phyloP scores from a whole-genome alignment of 2,797 vertebrate species.

The Tragelaphus eurycerus region DNA sequence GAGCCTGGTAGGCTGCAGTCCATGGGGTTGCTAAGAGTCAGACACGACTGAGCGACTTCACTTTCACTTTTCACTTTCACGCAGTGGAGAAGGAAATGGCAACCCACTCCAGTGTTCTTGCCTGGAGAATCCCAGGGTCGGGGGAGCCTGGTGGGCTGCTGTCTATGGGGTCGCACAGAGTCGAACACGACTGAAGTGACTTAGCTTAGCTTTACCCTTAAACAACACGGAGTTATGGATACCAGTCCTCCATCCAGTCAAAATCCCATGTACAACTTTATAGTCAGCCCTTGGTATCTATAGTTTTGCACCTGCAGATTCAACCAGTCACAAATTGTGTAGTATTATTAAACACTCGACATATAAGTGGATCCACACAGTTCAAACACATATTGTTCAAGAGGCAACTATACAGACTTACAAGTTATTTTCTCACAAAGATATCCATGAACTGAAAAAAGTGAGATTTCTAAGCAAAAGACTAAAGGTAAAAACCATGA shows the following conservation, averaged over 20 bases:
- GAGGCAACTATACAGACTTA: not conserved
- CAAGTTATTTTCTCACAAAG: not conserved
- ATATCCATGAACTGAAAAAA: constrained; percentile 13
- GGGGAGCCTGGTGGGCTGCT: too few species aligned
- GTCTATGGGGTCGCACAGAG: too few species aligned
- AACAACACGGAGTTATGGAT: not conserved
- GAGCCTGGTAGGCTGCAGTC: too few species aligned
- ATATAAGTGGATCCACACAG: not conserved
- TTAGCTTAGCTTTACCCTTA: not conserved
- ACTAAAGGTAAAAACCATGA: not conserved
- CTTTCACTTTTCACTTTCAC: too few species aligned
- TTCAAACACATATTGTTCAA: not conserved
- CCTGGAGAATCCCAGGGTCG: too few species aligned
- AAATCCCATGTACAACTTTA: not conserved
- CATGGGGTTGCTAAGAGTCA: too few species aligned
- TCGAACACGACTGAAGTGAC: too few species aligned
- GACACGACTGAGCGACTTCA: too few species aligned
- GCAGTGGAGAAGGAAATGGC: too few species aligned
- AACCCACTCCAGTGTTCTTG: too few species aligned
- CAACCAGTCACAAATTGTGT: not conserved
- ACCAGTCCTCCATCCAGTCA: not conserved
- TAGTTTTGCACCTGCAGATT: not conserved
- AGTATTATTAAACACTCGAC: not conserved
- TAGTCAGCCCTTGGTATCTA: not conserved
- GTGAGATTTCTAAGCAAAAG: constrained; percentile 42